Conservation (phyloP, 1,140 invertebrate genomes). For the Pseudomyrmex flavicornis region DNA sequence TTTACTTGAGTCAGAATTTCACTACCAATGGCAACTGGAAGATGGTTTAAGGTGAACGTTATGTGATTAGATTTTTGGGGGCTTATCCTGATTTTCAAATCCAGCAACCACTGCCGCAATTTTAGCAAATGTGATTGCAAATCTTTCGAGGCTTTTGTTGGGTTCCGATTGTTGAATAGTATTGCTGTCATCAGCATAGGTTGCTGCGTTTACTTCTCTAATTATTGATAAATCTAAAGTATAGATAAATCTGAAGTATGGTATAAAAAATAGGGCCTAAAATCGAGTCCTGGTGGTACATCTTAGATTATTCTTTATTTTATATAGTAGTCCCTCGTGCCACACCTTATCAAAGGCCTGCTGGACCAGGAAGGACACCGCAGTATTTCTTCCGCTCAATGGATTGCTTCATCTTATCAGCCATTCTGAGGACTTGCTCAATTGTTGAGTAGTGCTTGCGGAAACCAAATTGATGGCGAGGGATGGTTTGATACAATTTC, state of each 20-base stretch:
- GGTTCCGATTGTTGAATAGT: conserved; percentile 14
- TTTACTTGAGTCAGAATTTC: conserved; percentile 8
- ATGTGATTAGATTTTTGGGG: conserved; percentile 67
- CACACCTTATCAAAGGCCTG: background rate
- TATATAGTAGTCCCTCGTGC: background rate
- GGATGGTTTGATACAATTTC: conserved; percentile 27
- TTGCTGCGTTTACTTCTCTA: background rate
- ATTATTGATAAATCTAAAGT: background rate
- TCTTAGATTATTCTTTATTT: background rate
- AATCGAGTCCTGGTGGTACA: background rate
- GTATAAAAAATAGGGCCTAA: background rate
- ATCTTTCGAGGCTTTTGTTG: background rate
- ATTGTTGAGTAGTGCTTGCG: background rate
- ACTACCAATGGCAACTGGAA: conserved; percentile 36
- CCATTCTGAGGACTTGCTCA: background rate
- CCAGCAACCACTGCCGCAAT: conserved; percentile 59
- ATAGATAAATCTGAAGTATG: background rate
- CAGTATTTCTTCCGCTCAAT: background rate
- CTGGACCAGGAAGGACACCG: background rate
- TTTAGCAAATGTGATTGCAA: conserved; percentile 2
- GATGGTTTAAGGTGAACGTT: conserved; percentile 61
- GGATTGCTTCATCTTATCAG: background rate
- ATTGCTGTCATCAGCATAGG: conserved; percentile 67
- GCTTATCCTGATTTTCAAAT: conserved; percentile 68
- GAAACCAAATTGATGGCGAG: background rate